phyloP scores from a whole-genome alignment of 2,888 invertebrate species.

The Lithosia quadra region DNA sequence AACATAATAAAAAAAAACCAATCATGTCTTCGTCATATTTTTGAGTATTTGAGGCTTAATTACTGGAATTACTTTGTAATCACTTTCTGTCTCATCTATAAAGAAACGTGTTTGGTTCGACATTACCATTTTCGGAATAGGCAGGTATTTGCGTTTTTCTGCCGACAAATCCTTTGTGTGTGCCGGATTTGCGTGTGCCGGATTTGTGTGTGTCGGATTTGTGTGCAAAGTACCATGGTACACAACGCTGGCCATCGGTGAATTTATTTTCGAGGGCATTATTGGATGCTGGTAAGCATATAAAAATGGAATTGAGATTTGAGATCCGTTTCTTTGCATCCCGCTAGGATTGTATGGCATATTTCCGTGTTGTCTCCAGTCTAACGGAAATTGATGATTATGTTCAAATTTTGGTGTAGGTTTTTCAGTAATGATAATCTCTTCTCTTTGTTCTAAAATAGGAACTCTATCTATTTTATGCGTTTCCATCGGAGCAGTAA shows the following conservation, averaged over 20 bases:
- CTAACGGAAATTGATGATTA: neutral
- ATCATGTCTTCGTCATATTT: slow-evolving; percentile 7
- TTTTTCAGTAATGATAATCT: neutral
- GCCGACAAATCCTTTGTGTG: slow-evolving; percentile 18
- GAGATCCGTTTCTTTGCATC: slow-evolving; percentile 45
- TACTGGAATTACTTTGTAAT: slow-evolving; percentile 46
- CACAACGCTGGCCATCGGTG: slow-evolving; percentile 54
- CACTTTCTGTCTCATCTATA: slow-evolving; percentile 58
- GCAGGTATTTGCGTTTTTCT: slow-evolving; percentile 25
- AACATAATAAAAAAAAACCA: neutral
- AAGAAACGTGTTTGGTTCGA: slow-evolving; percentile 57
- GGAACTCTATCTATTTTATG: neutral
- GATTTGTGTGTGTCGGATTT: slow-evolving; percentile 39
- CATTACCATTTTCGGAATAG: slow-evolving; percentile 18
- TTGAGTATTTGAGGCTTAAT: neutral
- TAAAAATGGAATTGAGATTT: slow-evolving; percentile 60
- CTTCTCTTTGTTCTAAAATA: neutral
- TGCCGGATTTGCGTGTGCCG: slow-evolving; percentile 51
- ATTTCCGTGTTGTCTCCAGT: slow-evolving; percentile 20
- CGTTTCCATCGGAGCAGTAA: slow-evolving; percentile 50
- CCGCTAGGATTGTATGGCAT: slow-evolving; percentile 20
- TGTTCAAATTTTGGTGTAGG: neutral
- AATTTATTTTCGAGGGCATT: slow-evolving; percentile 34
- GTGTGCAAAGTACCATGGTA: slow-evolving; percentile 66
- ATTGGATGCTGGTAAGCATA: slow-evolving; percentile 61